Evolutionary conservation across 2,888 invertebrate genomes (phyloP).

Genomic region (Aplocera efformata): DNA sequence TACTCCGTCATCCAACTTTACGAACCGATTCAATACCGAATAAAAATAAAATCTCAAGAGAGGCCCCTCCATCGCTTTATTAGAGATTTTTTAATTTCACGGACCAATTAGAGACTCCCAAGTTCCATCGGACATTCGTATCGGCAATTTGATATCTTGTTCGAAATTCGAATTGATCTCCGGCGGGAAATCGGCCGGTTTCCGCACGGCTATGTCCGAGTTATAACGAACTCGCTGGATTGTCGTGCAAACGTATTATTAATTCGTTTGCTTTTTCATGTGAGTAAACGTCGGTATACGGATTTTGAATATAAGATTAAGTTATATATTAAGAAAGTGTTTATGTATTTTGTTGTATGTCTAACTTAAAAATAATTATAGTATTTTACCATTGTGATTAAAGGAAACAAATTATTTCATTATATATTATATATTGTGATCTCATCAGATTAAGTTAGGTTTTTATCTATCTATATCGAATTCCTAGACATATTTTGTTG

Average conservation of each 20-base stretch:
- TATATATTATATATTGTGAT: no score
- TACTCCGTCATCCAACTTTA: slow-evolving; percentile 7
- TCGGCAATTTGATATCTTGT: slow-evolving; percentile 51
- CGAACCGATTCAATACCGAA: slow-evolving; percentile 8
- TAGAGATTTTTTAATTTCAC: slow-evolving; percentile 25
- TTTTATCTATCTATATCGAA: no score
- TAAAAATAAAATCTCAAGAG: slow-evolving; percentile 16
- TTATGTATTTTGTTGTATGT: no score
- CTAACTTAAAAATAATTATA: no score
- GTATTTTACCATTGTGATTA: no score
- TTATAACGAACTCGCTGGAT: slow-evolving; percentile 16
- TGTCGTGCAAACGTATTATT: slow-evolving; percentile 7
- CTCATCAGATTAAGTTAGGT: no score
- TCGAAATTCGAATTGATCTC: slow-evolving; percentile 41
- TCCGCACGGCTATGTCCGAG: slow-evolving; percentile 24
- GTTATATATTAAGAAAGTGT: no score
- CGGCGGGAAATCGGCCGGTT: slow-evolving; percentile 45
- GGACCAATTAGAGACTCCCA: slow-evolving; percentile 42
- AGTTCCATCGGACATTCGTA: slow-evolving; percentile 33
- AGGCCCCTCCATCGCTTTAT: slow-evolving; percentile 14
- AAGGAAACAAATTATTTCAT: no score
- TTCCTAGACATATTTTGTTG: no score
- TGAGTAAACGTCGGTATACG: slow-evolving; percentile 4
- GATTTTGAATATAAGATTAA: neutral
- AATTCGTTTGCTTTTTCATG: slow-evolving; percentile 18